Base-by-base conservation (phyloP, 2,888 invertebrate species). In the Clunio marinus region DNA sequence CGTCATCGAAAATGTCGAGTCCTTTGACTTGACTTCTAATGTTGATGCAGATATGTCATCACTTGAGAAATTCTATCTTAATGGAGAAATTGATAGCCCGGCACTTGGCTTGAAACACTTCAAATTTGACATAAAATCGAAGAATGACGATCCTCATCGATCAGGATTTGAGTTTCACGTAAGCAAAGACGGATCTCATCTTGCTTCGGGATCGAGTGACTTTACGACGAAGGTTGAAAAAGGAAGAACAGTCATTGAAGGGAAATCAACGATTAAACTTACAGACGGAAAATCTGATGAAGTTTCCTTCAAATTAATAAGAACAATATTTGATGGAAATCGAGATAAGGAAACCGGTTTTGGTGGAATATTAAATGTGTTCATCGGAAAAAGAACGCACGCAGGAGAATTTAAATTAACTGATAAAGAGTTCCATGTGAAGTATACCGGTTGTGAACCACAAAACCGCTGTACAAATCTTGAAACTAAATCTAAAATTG, bases 391-490 rank as follows among this genome's bases (percentile, higher is more conserved):
- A 1, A 84, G 85, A 70, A 88, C 87, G 71, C 83, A 88, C 69
- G 86, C 88, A 3, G 84, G 86, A 0, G 88, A 88, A 72, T 78
- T 87, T 1, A 88, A 88, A 72, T 75, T 86, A 62, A 88, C 90
- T 46, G 87, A 88, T 77, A 83, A 88, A 71, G 88, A 89, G 72
- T 85, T 88, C 75, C 85, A 87, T 73, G 81, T 84, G 58, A 84
- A 86, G 13, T 82, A 86, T 71, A 86, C 88, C 8, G 86, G 87
- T 75, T 91, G 91, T 75, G 89, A 90, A 72, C 88, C 88, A 75
- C 88, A 87, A 78, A 88, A 88, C 70, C 87, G 89, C 72, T 91
- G 91, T 74, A 88, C 88, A 0, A 86, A 88, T 73, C 82, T 88
- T 22, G 89, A 90, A 73, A 58, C 77, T 0, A 74, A 74, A 27